phyloP scores from a whole-genome alignment of 2,797 vertebrate species.

The Parotocinclus haroldoi region DNA sequence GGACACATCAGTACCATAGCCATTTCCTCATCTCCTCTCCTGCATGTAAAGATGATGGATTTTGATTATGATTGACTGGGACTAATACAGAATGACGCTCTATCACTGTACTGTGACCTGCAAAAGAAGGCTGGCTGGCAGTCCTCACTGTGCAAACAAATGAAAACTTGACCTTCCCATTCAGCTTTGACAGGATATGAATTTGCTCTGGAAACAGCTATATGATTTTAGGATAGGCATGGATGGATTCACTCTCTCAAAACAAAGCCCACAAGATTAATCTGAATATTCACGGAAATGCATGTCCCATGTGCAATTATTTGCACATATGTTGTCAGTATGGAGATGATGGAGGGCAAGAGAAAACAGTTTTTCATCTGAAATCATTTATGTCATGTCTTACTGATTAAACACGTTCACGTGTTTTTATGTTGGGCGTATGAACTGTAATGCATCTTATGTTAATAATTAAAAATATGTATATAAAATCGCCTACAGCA shows the following conservation, averaged over 20 bases:
- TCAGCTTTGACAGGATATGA: conserved; percentile 30
- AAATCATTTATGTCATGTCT: conserved; percentile 2
- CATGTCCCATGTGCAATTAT: conserved; percentile 44
- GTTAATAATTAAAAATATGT: too few relatives aligned
- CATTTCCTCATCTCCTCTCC: conserved; percentile 10
- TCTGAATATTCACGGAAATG: conserved; percentile 26
- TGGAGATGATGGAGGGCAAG: conserved; percentile 9
- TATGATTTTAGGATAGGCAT: conserved; percentile 40
- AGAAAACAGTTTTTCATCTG: conserved; percentile 6
- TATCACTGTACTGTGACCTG: conserved; percentile 22
- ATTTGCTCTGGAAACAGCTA: conserved; percentile 18
- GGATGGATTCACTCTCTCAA: conserved; percentile 20
- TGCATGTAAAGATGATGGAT: conserved; percentile 36
- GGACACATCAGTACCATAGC: conserved; percentile 13
- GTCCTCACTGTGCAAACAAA: conserved; percentile 34
- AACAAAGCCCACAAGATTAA: conserved; percentile 38
- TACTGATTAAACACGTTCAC: background rate
- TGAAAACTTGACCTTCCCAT: conserved; percentile 36
- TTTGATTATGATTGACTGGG: conserved; percentile 41
- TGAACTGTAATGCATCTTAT: background rate
- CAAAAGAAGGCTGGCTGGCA: conserved; percentile 17
- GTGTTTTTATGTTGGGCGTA: background rate
- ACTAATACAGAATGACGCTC: conserved; percentile 26
- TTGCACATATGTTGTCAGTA: conserved; percentile 43
- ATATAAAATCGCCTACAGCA: too few relatives aligned